Evolutionary conservation across 2,113 vertebrate species (phyloP).

Genomic region (Tylochromis polylepis): DNA sequence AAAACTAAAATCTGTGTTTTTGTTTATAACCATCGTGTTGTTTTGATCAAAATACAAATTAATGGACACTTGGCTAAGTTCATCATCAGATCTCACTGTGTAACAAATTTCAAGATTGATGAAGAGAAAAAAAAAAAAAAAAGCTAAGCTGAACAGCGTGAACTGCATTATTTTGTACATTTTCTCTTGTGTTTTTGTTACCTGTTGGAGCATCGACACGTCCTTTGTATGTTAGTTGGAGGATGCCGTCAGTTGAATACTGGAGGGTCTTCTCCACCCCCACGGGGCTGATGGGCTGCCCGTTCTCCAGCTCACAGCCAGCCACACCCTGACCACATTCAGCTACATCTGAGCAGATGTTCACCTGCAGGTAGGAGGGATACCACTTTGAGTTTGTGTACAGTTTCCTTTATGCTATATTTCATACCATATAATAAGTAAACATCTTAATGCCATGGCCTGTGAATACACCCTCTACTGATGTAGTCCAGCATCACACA

Average conservation of each 20-base stretch:
- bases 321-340: conserved; percentile 73
- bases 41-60: background rate
- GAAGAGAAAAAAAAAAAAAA: too few relatives aligned
- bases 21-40: background rate
- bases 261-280: conserved; percentile 78
- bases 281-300: conserved; percentile 61
- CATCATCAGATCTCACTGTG: background rate
- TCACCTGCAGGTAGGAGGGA: conserved; percentile 70
- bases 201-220: conserved; percentile 55
- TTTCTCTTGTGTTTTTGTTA: conserved; percentile 22
- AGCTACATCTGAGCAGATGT: conserved; percentile 76
- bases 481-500: background rate
- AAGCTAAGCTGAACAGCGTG: background rate
- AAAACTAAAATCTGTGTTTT: background rate
- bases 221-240: conserved; percentile 85
- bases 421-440: background rate
- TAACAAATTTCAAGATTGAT: background rate
- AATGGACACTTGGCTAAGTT: background rate
- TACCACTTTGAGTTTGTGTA: background rate
- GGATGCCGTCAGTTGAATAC: conserved; percentile 80
- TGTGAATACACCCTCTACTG: background rate
- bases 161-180: background rate
- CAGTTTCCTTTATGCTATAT: background rate
- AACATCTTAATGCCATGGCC: background rate
- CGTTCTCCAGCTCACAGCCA: conserved; percentile 80